Evolutionary conservation across 2,888 invertebrate species (phyloP).

Genomic region (Deilephila elpenor): DNA sequence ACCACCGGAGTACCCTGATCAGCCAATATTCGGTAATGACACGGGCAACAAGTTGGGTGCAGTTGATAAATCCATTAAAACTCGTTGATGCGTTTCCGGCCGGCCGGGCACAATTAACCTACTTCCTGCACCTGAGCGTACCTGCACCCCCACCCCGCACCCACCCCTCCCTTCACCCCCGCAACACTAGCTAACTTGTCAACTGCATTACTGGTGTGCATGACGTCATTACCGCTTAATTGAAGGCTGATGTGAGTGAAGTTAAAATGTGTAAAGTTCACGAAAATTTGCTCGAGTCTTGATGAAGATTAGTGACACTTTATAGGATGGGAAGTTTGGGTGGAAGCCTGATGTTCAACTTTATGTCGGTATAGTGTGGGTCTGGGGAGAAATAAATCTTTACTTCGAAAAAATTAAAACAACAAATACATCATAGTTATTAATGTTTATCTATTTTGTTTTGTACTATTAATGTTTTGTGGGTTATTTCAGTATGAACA

Average conservation of each 20-base stretch:
- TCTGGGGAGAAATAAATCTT: no score
- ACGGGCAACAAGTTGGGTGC: constrained; percentile 36
- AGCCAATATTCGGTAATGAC: constrained; percentile 1
- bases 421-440: no score
- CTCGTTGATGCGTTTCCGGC: constrained; percentile 32
- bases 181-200: constrained; percentile 14
- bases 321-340: no score
- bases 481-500: no score
- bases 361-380: no score
- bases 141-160: neutral
- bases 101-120: constrained; percentile 44
- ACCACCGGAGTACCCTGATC: neutral
- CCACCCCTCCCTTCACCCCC: neutral
- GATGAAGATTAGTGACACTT: neutral
- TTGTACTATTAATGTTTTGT: no score
- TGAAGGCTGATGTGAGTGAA: neutral
- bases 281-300: neutral
- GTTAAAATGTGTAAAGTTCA: neutral
- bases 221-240: constrained; percentile 15
- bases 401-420: no score
- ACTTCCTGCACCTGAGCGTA: constrained; percentile 34
- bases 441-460: no score
- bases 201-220: constrained; percentile 11
- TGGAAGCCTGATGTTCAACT: no score
- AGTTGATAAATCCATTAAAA: constrained; percentile 27